These are phyloP conservation scores for Sander vitreus DNA, from an alignment of 2,113 vertebrate genomes.

Conservation along the genomic window DNA sequence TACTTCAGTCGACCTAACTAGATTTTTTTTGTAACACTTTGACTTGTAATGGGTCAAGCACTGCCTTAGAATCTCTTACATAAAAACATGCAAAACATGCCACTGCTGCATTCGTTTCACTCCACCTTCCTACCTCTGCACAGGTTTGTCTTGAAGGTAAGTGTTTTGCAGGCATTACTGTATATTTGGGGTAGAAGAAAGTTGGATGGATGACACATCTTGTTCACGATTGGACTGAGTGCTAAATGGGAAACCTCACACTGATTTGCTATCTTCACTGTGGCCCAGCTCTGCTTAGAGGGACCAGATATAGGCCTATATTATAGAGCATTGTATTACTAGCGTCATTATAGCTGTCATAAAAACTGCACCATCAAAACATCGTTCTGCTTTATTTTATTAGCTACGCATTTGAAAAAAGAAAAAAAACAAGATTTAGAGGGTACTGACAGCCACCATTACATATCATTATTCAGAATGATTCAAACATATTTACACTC, in stretches of 20 bases:
- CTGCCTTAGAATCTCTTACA: neutral
- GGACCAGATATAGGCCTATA: neutral
- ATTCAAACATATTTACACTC: conserved; percentile 23
- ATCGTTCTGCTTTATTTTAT: neutral
- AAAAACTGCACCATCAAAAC: neutral
- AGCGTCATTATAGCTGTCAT: neutral
- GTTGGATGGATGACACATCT: neutral
- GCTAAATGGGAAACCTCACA: neutral
- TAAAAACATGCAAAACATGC: neutral
- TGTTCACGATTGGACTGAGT: neutral
- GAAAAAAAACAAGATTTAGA: conserved; percentile 17
- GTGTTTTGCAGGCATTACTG: neutral
- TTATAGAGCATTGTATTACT: neutral
- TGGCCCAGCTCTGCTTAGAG: neutral
- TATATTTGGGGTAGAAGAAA: neutral
- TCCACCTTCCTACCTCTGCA: neutral
- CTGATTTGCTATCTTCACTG: neutral
- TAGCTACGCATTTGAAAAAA: neutral
- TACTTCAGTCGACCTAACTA: neutral
- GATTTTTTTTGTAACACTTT: neutral
- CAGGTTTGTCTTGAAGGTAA: neutral
- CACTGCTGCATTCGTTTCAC: neutral
- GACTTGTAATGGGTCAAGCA: neutral
- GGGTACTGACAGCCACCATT: neutral
- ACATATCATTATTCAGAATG: conserved; percentile 11